Conservation (phyloP, 2,888 invertebrate species). For the Anticlea derivata region DNA sequence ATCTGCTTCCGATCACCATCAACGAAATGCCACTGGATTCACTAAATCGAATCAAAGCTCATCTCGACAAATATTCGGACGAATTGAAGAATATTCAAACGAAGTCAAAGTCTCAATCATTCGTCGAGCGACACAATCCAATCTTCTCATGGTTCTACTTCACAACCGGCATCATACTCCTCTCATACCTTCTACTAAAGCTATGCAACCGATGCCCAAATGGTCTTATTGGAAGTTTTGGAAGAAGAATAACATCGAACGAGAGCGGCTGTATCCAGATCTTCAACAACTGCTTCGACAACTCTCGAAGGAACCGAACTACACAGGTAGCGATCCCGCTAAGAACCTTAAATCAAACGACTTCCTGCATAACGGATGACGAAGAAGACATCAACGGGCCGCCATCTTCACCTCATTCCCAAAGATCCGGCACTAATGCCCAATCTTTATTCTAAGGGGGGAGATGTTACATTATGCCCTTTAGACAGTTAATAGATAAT, state of each 20-base stretch:
- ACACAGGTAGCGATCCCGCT: constrained; percentile 3
- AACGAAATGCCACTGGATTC: too few species aligned
- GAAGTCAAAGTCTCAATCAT: background rate
- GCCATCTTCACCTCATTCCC: too few species aligned
- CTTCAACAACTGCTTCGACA: constrained; percentile 32
- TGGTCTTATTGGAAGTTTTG: background rate
- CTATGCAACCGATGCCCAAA: constrained; percentile 9
- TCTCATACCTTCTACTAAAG: background rate
- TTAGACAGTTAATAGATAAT: too few species aligned
- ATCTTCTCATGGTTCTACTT: constrained; percentile 21
- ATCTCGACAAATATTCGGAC: too few species aligned
- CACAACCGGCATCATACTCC: constrained; percentile 6
- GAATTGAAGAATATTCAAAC: constrained; percentile 18
- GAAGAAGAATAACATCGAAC: background rate
- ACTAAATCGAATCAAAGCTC: too few species aligned
- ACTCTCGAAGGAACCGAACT: constrained; percentile 5
- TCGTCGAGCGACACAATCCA: constrained; percentile 16
- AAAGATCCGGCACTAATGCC: too few species aligned
- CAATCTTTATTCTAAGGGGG: too few species aligned
- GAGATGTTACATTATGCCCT: too few species aligned
- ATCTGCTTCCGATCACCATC: constrained; percentile 30
- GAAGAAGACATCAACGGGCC: constrained; percentile 14
- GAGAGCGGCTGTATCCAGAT: constrained; percentile 27
- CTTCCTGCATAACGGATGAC: constrained; percentile 6
- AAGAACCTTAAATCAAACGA: background rate